Base-by-base conservation (phyloP, 2,113 vertebrate genomes). In the Orthonyx spaldingii region DNA sequence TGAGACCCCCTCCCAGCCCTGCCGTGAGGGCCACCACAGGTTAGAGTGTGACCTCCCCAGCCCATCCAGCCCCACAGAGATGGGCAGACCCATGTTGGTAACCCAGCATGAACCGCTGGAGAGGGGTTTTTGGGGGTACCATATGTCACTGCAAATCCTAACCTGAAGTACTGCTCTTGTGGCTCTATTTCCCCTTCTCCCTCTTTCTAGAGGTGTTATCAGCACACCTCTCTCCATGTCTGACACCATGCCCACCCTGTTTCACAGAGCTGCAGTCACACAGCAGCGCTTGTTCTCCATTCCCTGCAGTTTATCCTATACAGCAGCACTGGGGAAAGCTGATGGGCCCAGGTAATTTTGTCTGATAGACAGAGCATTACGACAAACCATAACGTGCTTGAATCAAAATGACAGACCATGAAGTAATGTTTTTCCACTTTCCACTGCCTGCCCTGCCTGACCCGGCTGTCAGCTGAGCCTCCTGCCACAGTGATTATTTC, bases 341-440 rank as follows among this genome's bases (percentile, higher is more conserved):
- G 37, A 94, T 63, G 74, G 66, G 39, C 80, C 96, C 71, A 39
- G 93, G 71, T 95, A 89, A 87, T 88, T 97, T 89, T 92, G 82
- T 61, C 77, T 82, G 77, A 50, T 14, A 83, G 78, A 64, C 82
- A 87, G 61, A 94, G 60, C 96, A 94, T 84, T 93, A 68, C 7
- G 3, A 91, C 70, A 84, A 84, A 70, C 94, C 15, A 49, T 87
- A 91, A 80, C 8, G 16, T 92, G 93, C 87, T 91, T 65, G 93
- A 98, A 97, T 97, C 94, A 94, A 75, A 96, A 97, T 92, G 95
- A 97, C 96, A 97, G 94, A 91, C 87, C 95, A 60, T 91, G 93
- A 95, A 97, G 97, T 85, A 90, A 94, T 92, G 93, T 80, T 93
- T 95, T 85, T 96, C 90, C 84, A 65, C 75, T 97, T 89, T 76